Evolutionary conservation across 2,888 invertebrate genomes (phyloP).

Genomic region (Sialis lutaria): DNA sequence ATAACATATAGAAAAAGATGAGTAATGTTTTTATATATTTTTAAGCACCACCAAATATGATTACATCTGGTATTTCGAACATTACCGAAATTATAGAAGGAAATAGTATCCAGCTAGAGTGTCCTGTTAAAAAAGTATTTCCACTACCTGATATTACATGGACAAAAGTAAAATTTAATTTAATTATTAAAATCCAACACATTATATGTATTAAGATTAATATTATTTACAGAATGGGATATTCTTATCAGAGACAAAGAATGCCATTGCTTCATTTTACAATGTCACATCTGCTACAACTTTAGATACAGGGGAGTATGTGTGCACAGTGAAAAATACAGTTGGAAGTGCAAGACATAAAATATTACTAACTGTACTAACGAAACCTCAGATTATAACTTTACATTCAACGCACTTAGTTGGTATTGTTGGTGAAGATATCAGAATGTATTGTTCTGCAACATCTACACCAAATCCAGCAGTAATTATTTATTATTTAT

Average conservation of each 20-base stretch:
- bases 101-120: slow-evolving; percentile 13
- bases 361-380: slow-evolving; percentile 4
- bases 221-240: no score
- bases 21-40: background rate
- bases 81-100: slow-evolving; percentile 13
- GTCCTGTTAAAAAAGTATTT: slow-evolving; percentile 14
- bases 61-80: slow-evolving; percentile 5
- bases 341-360: slow-evolving; percentile 23
- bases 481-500: no score
- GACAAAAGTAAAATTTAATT: slow-evolving; percentile 12
- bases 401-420: background rate
- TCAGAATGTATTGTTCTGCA: slow-evolving; percentile 28
- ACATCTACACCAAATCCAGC: no score
- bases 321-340: slow-evolving; percentile 39
- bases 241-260: no score
- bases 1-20: background rate
- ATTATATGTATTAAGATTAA: no score
- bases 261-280: no score
- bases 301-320: slow-evolving; percentile 31
- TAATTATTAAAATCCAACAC: no score
- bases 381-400: slow-evolving; percentile 8
- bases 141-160: slow-evolving; percentile 13
- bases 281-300: background rate
- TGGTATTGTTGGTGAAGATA: slow-evolving; percentile 21
- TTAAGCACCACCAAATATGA: slow-evolving; percentile 12